Conservation (phyloP, 2,797 vertebrate species). For the Eutrigla gurnardus region DNA sequence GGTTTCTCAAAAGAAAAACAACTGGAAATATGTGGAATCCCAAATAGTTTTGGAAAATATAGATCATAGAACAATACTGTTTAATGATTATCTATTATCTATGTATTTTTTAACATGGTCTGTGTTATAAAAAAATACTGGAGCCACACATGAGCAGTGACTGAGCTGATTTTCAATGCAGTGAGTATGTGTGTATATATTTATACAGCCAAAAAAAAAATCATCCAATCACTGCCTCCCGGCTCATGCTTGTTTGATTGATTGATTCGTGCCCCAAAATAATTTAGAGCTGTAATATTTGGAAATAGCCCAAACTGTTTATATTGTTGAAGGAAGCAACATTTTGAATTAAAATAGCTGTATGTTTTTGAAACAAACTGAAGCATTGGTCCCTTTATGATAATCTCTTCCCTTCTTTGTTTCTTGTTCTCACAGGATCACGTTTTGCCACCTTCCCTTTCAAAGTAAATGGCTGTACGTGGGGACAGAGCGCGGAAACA, state of each 20-base stretch:
- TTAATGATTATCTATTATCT: too few species aligned
- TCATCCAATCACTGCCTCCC: not conserved
- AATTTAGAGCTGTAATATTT: not conserved
- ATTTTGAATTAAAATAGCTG: not conserved
- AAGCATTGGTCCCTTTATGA: not conserved
- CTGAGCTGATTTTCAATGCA: not conserved
- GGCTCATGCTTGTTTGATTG: not conserved
- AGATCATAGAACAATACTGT: too few species aligned
- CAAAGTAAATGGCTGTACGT: constrained; percentile 99
- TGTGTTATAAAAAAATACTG: too few species aligned
- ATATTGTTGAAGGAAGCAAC: not conserved
- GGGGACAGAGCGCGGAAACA: constrained; percentile 97
- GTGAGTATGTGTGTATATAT: too few species aligned
- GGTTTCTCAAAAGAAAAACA: not conserved
- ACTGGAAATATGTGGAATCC: not conserved
- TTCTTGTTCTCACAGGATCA: constrained; percentile 88
- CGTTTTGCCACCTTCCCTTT: constrained; percentile 98
- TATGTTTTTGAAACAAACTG: not conserved
- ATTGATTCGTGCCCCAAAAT: not conserved
- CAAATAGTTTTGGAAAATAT: not conserved
- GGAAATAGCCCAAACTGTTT: not conserved
- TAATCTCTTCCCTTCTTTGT: constrained; percentile 9
- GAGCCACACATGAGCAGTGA: not conserved
- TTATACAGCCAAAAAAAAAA: too few species aligned
- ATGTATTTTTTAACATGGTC: too few species aligned